These are phyloP conservation scores for Dasysyrphus tricinctus DNA, from an alignment of 2,888 invertebrate genomes.

Conservation along the genomic window DNA sequence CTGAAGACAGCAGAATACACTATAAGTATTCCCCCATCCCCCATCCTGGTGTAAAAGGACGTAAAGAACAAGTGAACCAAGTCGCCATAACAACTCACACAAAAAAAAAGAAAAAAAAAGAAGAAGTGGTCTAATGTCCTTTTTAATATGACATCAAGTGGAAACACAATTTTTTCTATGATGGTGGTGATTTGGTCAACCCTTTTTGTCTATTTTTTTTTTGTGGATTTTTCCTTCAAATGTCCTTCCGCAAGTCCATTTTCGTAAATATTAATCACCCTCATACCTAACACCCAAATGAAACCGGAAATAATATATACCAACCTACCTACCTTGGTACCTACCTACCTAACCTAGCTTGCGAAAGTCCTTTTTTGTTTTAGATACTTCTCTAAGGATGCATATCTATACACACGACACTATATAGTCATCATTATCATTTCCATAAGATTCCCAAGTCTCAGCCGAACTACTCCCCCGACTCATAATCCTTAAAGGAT, in stretches of 20 bases:
- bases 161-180: constrained; percentile 42
- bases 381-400: constrained; percentile 22
- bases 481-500: constrained; percentile 71
- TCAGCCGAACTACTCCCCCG: constrained; percentile 51
- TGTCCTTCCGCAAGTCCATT: constrained; percentile 51
- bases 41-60: constrained; percentile 1
- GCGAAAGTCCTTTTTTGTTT: constrained; percentile 11
- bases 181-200: constrained; percentile 57
- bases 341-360: constrained; percentile 1
- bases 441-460: constrained; percentile 55
- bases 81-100: constrained; percentile 48
- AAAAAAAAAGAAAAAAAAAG: background rate
- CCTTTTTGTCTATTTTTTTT: constrained; percentile 40
- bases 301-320: constrained; percentile 41
- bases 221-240: background rate
- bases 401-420: constrained; percentile 24
- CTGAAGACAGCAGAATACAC: constrained; percentile 14
- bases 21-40: background rate
- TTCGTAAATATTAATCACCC: constrained; percentile 71
- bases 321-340: no score
- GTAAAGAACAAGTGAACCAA: constrained; percentile 61
- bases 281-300: constrained; percentile 15
- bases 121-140: constrained; percentile 70
- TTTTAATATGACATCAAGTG: constrained; percentile 62
- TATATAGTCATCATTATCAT: constrained; percentile 61